Percentiles rank a stretch among this genome's conserved stretches.
phyloP scores from a whole-genome alignment of 2,797 vertebrate genomes.

The Rhynchotus rufescens region DNA sequence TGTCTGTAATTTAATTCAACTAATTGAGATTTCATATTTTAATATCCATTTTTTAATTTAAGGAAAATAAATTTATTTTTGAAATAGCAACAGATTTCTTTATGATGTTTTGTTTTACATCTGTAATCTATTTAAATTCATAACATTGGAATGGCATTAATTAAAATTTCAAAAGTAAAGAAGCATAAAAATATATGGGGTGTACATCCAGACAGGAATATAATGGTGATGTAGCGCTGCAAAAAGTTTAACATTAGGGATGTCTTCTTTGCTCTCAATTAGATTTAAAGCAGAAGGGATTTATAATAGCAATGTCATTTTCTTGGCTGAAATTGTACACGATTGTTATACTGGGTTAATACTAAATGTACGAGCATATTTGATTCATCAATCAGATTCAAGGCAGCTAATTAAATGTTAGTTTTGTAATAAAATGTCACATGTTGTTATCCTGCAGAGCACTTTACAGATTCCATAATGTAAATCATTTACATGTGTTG shows the following conservation, averaged over 20 bases:
- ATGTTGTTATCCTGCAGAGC: background rate
- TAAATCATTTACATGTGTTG: background rate
- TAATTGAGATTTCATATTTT: background rate
- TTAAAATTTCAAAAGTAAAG: background rate
- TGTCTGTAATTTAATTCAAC: background rate
- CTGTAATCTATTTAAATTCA: background rate
- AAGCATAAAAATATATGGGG: background rate
- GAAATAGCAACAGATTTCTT: background rate
- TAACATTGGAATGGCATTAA: background rate
- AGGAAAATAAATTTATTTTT: background rate
- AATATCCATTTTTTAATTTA: background rate
- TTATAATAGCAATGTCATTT: background rate
- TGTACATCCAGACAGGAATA: background rate
- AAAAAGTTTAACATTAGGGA: background rate
- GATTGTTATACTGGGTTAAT: background rate
- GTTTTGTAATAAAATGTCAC: background rate
- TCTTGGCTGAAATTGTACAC: background rate
- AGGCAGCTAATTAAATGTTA: background rate
- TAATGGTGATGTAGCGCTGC: background rate
- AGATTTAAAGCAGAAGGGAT: background rate
- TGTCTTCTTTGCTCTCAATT: background rate
- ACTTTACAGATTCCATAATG: background rate
- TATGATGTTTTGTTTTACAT: accelerated
- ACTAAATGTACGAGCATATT: background rate
- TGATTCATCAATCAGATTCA: background rate